Base-by-base conservation (phyloP, 1,140 invertebrate genomes). In the Pseudomyrmex dendroicus region DNA sequence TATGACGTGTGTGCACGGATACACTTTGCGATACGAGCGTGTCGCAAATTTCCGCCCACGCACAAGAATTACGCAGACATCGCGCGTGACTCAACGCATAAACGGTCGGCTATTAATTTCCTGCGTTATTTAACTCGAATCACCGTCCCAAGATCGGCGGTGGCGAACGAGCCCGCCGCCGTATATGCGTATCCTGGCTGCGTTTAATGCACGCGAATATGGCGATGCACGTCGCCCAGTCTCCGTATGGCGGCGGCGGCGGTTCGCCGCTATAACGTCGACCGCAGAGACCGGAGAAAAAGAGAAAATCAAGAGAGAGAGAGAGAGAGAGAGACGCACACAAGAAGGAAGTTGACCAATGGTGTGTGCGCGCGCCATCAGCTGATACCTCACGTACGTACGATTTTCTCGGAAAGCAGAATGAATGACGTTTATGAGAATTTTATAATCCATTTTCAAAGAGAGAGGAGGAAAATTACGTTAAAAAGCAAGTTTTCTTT, bases 81-180 rank as follows among this genome's bases (percentile, higher is more conserved):
- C 73, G 46, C 7, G 20, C 64, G 78, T 84, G 84, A 89, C 77
- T 85, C 84, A 83, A 86, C 82, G 52, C 63, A 83, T 76, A 82
- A 89, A 89, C 82, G 82, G 76, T 73, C 84, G 56, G 86, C 68
- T 86, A 89, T 89, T 86, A 87, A 83, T 89, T 86, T 83, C 80
- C 84, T 84, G 54, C 25, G 72, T 68, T 25, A 74, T 70, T 87
- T 84, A 89, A 89, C 88, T 86, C 77, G 59, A 78, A 86, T 87
- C 83, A 83, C 86, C 73, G 78, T 86, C 13, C 44, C 12, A n/a
- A 78, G 63, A 78, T 7, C n/a, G 61, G 9, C 50, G 50, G 48
- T 20, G 48, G n/a, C 25, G 25, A 25, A 63, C 20, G 20, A 12
- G 15, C 2, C 57, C 2, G 22, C n/a, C 7, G 25, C 59, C 59